Percentiles rank a stretch among this genome's conserved stretches.
These are phyloP conservation scores for Pomacea maculata DNA, from an alignment of 1,140 invertebrate genomes.

Conservation along the genomic window DNA sequence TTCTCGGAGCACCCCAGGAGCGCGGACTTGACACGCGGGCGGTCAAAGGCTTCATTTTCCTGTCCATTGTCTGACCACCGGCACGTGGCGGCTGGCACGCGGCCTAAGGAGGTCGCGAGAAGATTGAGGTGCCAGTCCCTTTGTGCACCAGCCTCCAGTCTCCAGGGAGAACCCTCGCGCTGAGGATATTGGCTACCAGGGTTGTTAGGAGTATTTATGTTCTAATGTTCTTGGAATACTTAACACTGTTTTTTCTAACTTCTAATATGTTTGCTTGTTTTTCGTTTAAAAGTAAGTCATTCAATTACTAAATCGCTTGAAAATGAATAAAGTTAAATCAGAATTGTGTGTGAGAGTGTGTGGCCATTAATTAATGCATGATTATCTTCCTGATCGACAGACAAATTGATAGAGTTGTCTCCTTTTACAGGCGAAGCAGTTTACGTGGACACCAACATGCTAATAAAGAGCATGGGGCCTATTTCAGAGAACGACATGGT, in stretches of 20 bases:
- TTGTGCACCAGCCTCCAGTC: not conserved
- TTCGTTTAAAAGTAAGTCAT: too few species aligned
- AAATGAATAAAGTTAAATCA: too few species aligned
- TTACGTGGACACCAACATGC: constrained; percentile 88
- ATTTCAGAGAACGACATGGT: constrained; percentile 94
- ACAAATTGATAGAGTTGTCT: constrained; percentile 2
- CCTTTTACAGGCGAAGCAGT: constrained; percentile 80
- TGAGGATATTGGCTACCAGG: too few species aligned
- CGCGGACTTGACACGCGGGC: constrained; percentile 7
- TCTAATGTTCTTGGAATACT: too few species aligned
- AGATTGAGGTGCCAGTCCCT: not conserved
- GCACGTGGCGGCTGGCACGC: not conserved
- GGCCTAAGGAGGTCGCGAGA: not conserved
- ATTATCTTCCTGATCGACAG: not conserved
- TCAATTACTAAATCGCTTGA: too few species aligned
- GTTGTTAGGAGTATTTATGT: too few species aligned
- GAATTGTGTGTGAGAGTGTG: not conserved
- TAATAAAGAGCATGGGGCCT: constrained; percentile 94
- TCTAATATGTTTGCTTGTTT: too few species aligned
- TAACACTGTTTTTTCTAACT: too few species aligned
- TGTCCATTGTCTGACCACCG: constrained; percentile 2
- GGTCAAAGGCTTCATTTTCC: constrained; percentile 9
- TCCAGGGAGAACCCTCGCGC: not conserved
- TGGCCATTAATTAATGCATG: not conserved
- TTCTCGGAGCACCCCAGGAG: not conserved